A percentile compares a stretch with the other conserved stretches of the same genome.
These are phyloP conservation scores for Hedychridium roseum DNA, from an alignment of 2,888 invertebrate genomes.

Conservation along the genomic window DNA sequence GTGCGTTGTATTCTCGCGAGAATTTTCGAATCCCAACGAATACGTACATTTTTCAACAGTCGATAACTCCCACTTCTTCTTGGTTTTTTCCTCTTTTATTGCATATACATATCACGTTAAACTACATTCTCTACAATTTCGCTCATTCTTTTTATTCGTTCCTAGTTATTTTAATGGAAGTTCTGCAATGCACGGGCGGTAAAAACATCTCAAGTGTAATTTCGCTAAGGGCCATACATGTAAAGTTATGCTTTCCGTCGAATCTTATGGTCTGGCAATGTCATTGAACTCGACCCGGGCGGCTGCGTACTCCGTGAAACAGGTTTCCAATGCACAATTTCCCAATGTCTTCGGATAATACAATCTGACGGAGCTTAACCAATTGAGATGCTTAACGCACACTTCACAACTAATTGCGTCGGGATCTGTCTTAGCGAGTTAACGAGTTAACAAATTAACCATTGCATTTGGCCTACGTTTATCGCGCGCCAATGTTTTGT, in stretches of 20 bases:
- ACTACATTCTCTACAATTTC: too few relatives aligned
- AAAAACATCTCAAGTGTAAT: too few relatives aligned
- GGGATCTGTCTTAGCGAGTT: conserved; percentile 20
- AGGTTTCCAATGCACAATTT: conserved; percentile 40
- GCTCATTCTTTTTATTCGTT: too few relatives aligned
- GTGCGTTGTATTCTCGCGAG: conserved; percentile 38
- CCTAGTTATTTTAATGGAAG: too few relatives aligned
- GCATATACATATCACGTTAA: not conserved
- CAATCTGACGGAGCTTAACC: conserved; percentile 31
- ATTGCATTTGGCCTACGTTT: too few relatives aligned
- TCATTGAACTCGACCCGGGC: conserved; percentile 34
- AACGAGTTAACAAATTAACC: too few relatives aligned
- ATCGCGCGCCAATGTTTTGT: too few relatives aligned
- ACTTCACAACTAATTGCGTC: conserved; percentile 29
- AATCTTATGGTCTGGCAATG: conserved; percentile 35
- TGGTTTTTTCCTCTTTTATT: not conserved
- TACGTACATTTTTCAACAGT: too few relatives aligned
- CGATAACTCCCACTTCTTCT: not conserved
- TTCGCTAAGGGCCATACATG: too few relatives aligned
- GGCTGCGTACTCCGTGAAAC: conserved; percentile 27
- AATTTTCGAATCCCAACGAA: conserved; percentile 36
- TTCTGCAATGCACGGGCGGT: too few relatives aligned
- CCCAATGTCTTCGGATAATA: conserved; percentile 37
- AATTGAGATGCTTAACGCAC: conserved; percentile 29
- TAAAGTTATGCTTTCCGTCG: too few relatives aligned